Percentiles rank a stretch among this genome's conserved stretches.
Evolutionary conservation across 2,797 vertebrate genomes (phyloP).

Genomic region (Lophius americanus): DNA sequence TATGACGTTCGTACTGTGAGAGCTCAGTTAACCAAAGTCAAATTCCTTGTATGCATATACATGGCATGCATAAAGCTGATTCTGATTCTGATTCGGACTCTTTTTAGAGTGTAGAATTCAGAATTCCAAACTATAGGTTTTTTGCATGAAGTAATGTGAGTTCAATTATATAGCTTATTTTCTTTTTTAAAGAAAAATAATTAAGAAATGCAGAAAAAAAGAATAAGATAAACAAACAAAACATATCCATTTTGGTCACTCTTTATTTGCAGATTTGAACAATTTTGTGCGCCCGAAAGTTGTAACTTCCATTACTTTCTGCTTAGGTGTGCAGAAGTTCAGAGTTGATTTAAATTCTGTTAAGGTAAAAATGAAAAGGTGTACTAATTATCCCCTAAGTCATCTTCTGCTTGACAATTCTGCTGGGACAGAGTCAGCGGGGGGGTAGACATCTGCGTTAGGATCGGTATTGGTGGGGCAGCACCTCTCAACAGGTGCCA

Average conservation of each 20-base stretch:
- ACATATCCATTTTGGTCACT: neutral
- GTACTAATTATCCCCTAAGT: slow-evolving; percentile 34
- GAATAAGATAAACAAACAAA: neutral
- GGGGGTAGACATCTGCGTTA: slow-evolving; percentile 63
- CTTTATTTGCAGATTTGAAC: neutral
- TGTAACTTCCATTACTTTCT: no score
- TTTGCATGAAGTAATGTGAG: no score
- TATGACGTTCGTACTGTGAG: no score
- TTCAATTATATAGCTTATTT: no score
- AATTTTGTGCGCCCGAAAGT: neutral
- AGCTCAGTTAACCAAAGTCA: no score
- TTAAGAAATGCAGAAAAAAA: neutral
- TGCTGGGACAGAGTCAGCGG: slow-evolving; percentile 55
- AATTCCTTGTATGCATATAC: no score
- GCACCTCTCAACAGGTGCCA: slow-evolving; percentile 74
- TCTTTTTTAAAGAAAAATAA: no score
- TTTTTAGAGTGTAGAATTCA: no score
- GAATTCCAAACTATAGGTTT: no score
- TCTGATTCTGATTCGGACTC: no score
- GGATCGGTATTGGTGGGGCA: slow-evolving; percentile 67
- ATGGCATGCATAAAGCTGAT: no score
- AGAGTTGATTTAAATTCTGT: slow-evolving; percentile 4
- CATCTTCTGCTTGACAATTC: slow-evolving; percentile 39
- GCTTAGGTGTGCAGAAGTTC: no score
- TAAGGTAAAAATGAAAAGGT: slow-evolving; percentile 33